These are phyloP conservation scores for Melanaphis sacchari DNA, from an alignment of 1,140 invertebrate genomes.

Conservation along the genomic window DNA sequence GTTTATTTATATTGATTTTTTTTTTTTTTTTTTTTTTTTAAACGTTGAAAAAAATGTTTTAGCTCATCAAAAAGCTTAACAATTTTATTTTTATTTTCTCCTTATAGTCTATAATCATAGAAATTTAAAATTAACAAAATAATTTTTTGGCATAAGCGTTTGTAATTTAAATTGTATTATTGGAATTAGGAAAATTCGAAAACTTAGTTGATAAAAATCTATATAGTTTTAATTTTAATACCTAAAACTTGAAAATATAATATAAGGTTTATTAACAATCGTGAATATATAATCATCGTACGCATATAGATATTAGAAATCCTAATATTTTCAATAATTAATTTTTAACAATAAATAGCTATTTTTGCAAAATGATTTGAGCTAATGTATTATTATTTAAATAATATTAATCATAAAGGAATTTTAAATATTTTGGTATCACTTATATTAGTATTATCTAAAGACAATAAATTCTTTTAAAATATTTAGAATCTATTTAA, in stretches of 20 bases:
- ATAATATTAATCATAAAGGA: no score
- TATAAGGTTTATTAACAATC: neutral
- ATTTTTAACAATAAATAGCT: neutral
- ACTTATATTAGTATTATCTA: no score
- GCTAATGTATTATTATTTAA: no score
- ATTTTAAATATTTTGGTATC: no score
- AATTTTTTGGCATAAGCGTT: no score
- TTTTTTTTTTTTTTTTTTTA: neutral
- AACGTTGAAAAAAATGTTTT: no score
- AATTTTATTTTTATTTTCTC: no score
- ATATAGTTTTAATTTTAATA: neutral
- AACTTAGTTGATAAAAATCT: neutral
- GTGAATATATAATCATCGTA: neutral
- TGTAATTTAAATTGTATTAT: neutral
- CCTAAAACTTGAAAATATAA: neutral
- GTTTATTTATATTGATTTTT: no score
- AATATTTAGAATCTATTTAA: neutral
- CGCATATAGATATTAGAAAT: neutral
- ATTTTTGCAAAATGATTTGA: no score
- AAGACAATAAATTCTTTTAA: neutral
- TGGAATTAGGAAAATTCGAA: neutral
- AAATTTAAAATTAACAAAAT: neutral
- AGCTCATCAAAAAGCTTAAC: no score
- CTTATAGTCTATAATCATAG: neutral
- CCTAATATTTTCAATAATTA: neutral